Base-by-base conservation (phyloP, 64 coral and sea anemone genomes). In the Montipora foliosa region DNA sequence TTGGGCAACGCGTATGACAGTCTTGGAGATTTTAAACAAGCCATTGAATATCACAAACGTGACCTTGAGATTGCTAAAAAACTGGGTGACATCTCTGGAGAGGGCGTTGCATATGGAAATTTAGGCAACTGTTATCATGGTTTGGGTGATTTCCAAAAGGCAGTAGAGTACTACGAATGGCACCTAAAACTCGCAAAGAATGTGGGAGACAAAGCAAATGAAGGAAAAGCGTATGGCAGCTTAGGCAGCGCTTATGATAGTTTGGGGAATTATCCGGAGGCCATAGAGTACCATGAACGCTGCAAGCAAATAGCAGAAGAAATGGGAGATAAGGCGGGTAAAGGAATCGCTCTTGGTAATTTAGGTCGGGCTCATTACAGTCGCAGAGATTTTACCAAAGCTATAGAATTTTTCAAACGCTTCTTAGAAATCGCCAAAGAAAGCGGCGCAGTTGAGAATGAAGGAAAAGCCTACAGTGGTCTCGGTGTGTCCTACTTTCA, bases 231-330 rank as follows among this genome's bases (percentile, higher is more conserved):
- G 8, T 87, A 71, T 70, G 17, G 59, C 8, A 71, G 25, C 48
- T 45, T 87, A 48, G 83, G 83, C 3, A 67, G 14, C 64, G 83
- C 6, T 6, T 49, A 71, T 66, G 14, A 45, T 8, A 25, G 25
- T 68, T 17, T 87, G 1, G 58, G 83, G 21, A 17, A 87, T 68
- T 67, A 5, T 19, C 2, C 13, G 8, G 48, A 22, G 1, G 83
- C 83, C 20, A 87, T 87, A 11, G 66, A 87, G 15, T 87, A 48
- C 47, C 62, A 44, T 48, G 25, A 66, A 87, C 59, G 44, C 7
- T 8, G 16, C 6, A 44, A 11, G 4, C 45, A 87, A 20, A 87
- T 87, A 15, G 44, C 62, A 4, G 6, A 47, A 49, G 62, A 87
- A 7, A 8, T 48, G 1, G 83, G 62, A 37, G 62, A 71, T 11